Evolutionary conservation across 2,888 invertebrate genomes (phyloP).

Genomic region (Sepiola atlantica): DNA sequence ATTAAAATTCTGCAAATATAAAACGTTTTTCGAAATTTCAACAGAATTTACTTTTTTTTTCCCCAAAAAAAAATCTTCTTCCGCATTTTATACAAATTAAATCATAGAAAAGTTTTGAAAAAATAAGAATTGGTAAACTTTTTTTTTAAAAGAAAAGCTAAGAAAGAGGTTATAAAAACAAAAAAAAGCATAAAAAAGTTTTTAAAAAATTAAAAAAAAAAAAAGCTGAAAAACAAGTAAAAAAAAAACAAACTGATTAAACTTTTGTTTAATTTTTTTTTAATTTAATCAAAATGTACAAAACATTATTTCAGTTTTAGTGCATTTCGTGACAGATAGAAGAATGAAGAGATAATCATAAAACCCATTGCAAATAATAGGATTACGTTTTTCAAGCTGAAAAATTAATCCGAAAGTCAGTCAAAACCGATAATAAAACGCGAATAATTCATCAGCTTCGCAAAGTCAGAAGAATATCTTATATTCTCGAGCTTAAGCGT

Average conservation of each 20-base stretch:
- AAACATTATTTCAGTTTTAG: not conserved
- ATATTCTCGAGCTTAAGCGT: not conserved
- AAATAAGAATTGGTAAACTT: not conserved
- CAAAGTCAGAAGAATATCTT: not conserved
- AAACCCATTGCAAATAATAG: not conserved
- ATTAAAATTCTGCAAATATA: not conserved
- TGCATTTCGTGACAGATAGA: conserved; percentile 19
- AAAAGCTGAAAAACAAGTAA: not conserved
- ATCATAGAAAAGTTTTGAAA: not conserved
- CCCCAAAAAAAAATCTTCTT: too few species aligned
- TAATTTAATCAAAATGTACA: not conserved
- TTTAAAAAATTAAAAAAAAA: not conserved
- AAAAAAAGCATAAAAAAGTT: not conserved
- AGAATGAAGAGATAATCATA: not conserved
- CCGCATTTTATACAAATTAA: not conserved
- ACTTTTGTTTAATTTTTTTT: not conserved
- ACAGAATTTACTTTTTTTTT: not conserved
- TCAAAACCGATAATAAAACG: not conserved
- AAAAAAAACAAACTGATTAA: not conserved
- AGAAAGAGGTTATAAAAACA: not conserved
- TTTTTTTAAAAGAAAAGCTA: not conserved
- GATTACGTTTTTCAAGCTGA: not conserved
- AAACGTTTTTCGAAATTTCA: not conserved
- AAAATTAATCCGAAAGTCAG: not conserved
- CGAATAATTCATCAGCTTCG: not conserved